Evolutionary conservation across 2,888 invertebrate species (phyloP).

Genomic region (Dynastes maya): DNA sequence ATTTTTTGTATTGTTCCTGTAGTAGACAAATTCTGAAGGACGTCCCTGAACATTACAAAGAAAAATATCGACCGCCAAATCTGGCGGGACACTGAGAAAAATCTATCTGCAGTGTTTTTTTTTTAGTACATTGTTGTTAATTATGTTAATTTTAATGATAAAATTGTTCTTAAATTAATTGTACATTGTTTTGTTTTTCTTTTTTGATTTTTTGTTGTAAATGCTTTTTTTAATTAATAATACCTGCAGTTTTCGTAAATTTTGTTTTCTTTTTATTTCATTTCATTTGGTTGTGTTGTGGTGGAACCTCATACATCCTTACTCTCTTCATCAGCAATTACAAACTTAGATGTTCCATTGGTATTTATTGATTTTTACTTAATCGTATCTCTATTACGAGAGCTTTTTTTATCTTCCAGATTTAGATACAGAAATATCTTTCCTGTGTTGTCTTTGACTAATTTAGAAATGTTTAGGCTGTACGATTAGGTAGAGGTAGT

Average conservation of each 20-base stretch:
- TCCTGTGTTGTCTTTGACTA: too few species aligned
- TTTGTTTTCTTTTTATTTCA: slow-evolving; percentile 72
- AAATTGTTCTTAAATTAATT: slow-evolving; percentile 84
- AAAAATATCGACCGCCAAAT: slow-evolving; percentile 34
- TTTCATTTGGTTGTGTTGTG: slow-evolving; percentile 51
- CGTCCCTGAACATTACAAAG: background rate
- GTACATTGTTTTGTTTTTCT: slow-evolving; percentile 85
- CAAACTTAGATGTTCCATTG: slow-evolving; percentile 36
- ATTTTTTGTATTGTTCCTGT: slow-evolving; percentile 68
- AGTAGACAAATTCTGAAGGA: slow-evolving; percentile 48
- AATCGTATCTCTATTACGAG: slow-evolving; percentile 13
- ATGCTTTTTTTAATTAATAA: slow-evolving; percentile 82
- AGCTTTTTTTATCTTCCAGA: too few species aligned
- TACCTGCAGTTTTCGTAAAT: slow-evolving; percentile 80
- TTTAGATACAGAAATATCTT: too few species aligned
- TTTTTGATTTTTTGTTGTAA: slow-evolving; percentile 83
- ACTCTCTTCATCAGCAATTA: slow-evolving; percentile 8
- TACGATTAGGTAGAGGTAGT: slow-evolving; percentile 32
- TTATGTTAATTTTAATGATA: slow-evolving; percentile 78
- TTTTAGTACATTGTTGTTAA: slow-evolving; percentile 77
- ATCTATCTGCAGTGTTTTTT: slow-evolving; percentile 69
- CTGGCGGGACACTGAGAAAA: slow-evolving; percentile 25
- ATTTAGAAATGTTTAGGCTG: background rate
- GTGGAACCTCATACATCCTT: slow-evolving; percentile 30
- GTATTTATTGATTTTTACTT: slow-evolving; percentile 20